Evolutionary conservation across 1,140 invertebrate species (phyloP), one percentile per base, ranked within the genome.

Genomic region (Hesperophylax magnus): DNA sequence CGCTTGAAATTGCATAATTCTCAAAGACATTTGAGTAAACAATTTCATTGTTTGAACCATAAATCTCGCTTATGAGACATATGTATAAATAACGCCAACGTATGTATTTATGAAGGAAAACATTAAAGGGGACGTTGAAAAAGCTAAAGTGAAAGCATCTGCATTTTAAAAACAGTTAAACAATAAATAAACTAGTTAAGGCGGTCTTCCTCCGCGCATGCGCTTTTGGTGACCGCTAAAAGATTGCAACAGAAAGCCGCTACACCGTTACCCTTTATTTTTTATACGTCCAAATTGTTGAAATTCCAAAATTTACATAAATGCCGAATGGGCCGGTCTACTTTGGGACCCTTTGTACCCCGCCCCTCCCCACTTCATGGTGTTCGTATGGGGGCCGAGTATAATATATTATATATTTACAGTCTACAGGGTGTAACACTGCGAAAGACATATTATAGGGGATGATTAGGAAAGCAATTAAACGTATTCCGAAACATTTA

Each of bases 231-330:
- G 77, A 75, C 78, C 74, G 74, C 82, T 65, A 79, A 82, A 79
- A 61, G 77, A 60, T 72, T 72, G 78, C 78, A 72, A 78, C 77
- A 78, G 77, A 78, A 72, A 79, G 80, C 74, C 72, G 67, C 82
- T 81, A 77, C 79, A 83, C 79, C 82, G 82, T 83, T 81, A 83
- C 69, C 82, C 82, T 81, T 83, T 83, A 81, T 83, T 83, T 83
- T 81, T 83, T 83, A 78, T 81, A 60, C 71, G 69, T 75, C 69
- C 34, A 71, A 83, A 83, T 83, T 83, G 79, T 75, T 81, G 79
- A 77, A 83, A 83, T 83, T 83, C 79, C 79, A 39, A 47, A 79
- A 83, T 83, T 83, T 83, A 83, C 79, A 83, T 83, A 83, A 83
- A 83, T 81, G 82, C 79, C 82, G 82, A 81, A 79, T 81, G 79